Conservation (phyloP, 2,113 vertebrate species). For the Petrocephalus microphthalmus region DNA sequence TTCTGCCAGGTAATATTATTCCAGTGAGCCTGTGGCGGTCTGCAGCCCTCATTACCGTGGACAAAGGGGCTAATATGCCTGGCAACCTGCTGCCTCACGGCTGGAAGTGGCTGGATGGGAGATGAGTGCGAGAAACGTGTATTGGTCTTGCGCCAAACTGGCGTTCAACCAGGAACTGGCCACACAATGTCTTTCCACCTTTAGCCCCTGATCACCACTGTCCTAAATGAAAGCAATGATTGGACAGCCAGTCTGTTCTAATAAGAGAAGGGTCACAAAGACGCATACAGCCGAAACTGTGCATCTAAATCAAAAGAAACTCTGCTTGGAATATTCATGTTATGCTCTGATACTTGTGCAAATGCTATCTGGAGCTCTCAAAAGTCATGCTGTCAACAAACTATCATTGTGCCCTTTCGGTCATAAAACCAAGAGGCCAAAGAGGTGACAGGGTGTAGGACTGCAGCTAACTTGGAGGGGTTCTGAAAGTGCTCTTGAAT, state of each 20-base stretch:
- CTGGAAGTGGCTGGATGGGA: not conserved
- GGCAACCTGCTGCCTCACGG: not conserved
- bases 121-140: not conserved
- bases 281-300: not conserved
- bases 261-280: not conserved
- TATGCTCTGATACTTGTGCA: not conserved
- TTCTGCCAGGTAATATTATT: conserved; percentile 7
- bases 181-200: not conserved
- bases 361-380: not conserved
- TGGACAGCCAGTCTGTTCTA: not conserved
- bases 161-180: not conserved
- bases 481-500: not conserved
- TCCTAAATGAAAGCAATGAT: not conserved
- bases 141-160: not conserved
- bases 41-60: not conserved
- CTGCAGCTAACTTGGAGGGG: not conserved
- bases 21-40: not conserved
- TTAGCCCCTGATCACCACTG: not conserved
- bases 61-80: not conserved
- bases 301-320: not conserved
- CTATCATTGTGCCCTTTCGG: not conserved
- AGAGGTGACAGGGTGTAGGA: not conserved
- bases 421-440: not conserved
- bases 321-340: not conserved
- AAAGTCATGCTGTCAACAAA: not conserved